phyloP scores from a whole-genome alignment of 2,797 vertebrate species.

The Eulemur rubriventer region DNA sequence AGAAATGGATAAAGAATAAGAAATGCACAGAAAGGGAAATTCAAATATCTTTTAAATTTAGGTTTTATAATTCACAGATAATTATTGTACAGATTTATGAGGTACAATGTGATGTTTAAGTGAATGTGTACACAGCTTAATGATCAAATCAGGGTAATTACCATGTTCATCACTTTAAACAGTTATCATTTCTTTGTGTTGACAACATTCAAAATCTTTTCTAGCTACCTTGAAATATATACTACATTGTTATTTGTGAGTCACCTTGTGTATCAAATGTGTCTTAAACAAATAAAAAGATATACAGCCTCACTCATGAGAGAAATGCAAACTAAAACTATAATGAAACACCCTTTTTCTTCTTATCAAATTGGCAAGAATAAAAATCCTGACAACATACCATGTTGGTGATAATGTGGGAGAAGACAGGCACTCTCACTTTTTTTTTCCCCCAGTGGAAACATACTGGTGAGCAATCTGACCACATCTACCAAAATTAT shows the following conservation, averaged over 20 bases:
- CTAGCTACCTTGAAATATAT: not conserved
- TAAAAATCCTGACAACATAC: not conserved
- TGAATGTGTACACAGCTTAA: not conserved
- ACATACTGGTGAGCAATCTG: not conserved
- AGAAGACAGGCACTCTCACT: not conserved
- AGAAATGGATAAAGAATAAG: not conserved
- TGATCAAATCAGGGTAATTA: not conserved
- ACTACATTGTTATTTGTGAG: not conserved
- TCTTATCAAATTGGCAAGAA: not conserved
- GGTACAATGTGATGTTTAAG: not conserved
- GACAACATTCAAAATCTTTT: not conserved
- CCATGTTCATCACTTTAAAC: not conserved
- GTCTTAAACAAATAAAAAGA: not conserved
- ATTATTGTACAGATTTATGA: not conserved
- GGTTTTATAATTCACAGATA: not conserved
- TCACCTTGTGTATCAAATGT: not conserved
- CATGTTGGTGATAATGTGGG: not conserved
- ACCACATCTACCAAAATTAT: not conserved
- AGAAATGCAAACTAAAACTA: not conserved
- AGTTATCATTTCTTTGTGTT: not conserved
- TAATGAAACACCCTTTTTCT: not conserved
- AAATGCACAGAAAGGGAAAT: constrained; percentile 4
- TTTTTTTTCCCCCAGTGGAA: not conserved
- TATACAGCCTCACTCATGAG: not conserved
- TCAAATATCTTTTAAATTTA: not conserved